Conservation (phyloP, 1,140 invertebrate species). For the Drosophila virilis region DNA sequence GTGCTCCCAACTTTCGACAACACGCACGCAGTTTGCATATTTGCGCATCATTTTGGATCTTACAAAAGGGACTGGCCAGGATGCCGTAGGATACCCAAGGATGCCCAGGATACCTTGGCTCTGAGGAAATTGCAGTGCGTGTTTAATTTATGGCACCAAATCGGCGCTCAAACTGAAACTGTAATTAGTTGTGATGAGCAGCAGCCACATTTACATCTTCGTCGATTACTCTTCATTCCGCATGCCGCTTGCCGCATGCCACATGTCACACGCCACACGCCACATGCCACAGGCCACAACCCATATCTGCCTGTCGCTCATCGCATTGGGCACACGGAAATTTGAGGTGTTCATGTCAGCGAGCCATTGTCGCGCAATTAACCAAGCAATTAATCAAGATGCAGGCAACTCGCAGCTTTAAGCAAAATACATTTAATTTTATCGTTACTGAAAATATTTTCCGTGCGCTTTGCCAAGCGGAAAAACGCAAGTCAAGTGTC, state of each 20-base stretch:
- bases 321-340: slow-evolving; percentile 11
- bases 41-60: slow-evolving; percentile 56
- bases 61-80: background rate
- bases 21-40: slow-evolving; percentile 72
- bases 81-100: background rate
- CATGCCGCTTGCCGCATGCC: background rate
- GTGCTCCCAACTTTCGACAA: slow-evolving; percentile 52
- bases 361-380: slow-evolving; percentile 57
- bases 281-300: background rate
- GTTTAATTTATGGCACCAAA: slow-evolving; percentile 35
- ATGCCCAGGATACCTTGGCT: background rate
- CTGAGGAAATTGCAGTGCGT: slow-evolving; percentile 48
- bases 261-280: background rate
- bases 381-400: slow-evolving; percentile 66
- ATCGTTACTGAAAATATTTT: slow-evolving; percentile 40
- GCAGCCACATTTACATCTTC: background rate
- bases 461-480: background rate
- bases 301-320: background rate
- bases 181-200: slow-evolving; percentile 61
- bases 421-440: slow-evolving; percentile 49
- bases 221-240: background rate
- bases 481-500: slow-evolving; percentile 4
- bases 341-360: slow-evolving; percentile 24
- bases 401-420: slow-evolving; percentile 23
- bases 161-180: slow-evolving; percentile 26